Percentiles rank a stretch among this genome's conserved stretches.
Conservation (phyloP, 2,113 vertebrate genomes). For the Eublepharis macularius region DNA sequence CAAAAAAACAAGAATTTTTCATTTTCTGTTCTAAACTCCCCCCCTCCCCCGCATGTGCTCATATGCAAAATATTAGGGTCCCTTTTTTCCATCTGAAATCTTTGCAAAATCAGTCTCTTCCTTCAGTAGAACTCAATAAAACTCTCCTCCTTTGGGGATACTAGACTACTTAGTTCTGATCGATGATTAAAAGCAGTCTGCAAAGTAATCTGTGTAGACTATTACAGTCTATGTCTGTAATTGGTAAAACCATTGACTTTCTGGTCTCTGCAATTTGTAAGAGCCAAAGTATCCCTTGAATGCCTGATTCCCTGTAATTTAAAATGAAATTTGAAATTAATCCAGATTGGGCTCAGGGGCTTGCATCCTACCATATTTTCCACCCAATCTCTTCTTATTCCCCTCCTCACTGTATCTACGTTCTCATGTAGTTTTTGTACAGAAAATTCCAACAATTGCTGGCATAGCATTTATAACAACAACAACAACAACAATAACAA, state of each 20-base stretch:
- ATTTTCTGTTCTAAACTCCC: not conserved
- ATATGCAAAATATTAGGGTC: not conserved
- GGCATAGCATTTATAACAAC: no score
- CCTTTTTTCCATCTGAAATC: constrained; percentile 30
- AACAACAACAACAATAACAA: no score
- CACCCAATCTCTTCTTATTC: no score
- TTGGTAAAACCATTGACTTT: constrained; percentile 37
- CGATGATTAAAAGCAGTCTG: constrained; percentile 13
- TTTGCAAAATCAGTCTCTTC: not conserved
- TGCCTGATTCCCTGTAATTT: not conserved
- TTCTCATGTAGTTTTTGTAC: no score
- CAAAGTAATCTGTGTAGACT: not conserved
- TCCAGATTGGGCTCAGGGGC: not conserved
- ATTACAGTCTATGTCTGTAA: constrained; percentile 22
- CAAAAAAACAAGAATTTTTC: constrained; percentile 8
- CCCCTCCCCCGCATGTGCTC: constrained; percentile 2
- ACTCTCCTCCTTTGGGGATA: not conserved
- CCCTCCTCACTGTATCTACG: no score
- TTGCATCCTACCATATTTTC: no score
- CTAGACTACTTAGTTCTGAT: not conserved
- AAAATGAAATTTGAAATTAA: not conserved
- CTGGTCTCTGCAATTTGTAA: constrained; percentile 8
- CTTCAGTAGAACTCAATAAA: constrained; percentile 4
- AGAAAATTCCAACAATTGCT: no score
- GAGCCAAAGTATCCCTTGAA: not conserved